A percentile compares a stretch with the other conserved stretches of the same genome.
phyloP scores from a whole-genome alignment of 64 coral and sea anemone species.

The Montipora foliosa region DNA sequence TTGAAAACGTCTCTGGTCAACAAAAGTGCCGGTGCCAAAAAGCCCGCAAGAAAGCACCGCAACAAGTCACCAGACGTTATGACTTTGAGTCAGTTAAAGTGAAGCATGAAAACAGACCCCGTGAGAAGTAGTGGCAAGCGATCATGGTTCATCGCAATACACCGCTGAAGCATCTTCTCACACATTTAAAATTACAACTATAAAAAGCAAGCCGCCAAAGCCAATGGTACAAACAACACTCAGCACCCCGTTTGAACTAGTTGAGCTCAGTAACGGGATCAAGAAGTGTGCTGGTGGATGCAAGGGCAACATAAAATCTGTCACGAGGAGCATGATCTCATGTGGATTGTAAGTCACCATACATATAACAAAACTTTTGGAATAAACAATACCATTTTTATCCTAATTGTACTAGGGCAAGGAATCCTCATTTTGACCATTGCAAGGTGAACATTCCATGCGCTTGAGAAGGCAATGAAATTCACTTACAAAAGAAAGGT shows the following conservation, averaged over 20 bases:
- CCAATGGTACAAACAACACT: slow-evolving; percentile 28
- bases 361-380: slow-evolving; percentile 63
- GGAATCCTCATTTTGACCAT: background rate
- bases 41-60: background rate
- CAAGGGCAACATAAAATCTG: slow-evolving; percentile 26
- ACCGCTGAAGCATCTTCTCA: slow-evolving; percentile 9
- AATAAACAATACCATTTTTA: slow-evolving; percentile 68
- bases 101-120: background rate
- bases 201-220: slow-evolving; percentile 27
- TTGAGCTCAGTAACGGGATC: background rate
- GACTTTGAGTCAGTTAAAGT: background rate
- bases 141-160: background rate
- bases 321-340: slow-evolving; percentile 58
- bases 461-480: background rate
- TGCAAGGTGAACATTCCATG: background rate
- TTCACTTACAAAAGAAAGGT: background rate
- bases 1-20: slow-evolving; percentile 46
- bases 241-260: slow-evolving; percentile 28
- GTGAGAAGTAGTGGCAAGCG: background rate
- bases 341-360: slow-evolving; percentile 2
- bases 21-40: slow-evolving; percentile 50
- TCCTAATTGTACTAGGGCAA: background rate
- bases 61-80: slow-evolving; percentile 15
- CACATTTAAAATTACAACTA: slow-evolving; percentile 25
- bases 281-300: slow-evolving; percentile 66